phyloP scores from a whole-genome alignment of 2,113 vertebrate species.

The Lutjanus erythropterus region DNA sequence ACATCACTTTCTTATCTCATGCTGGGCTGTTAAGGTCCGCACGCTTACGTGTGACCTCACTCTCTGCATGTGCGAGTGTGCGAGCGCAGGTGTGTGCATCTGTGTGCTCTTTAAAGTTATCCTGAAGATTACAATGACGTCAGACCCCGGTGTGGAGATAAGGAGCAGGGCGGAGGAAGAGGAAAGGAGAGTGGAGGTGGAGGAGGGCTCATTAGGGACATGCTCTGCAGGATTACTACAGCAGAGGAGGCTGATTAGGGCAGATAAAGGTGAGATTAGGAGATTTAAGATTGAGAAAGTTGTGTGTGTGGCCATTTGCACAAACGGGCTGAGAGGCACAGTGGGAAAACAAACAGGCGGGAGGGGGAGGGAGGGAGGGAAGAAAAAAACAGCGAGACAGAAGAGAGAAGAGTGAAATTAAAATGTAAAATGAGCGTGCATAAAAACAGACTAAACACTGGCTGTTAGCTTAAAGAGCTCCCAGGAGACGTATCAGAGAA shows the following conservation, averaged over 20 bases:
- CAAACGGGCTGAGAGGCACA: background rate
- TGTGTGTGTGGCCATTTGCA: conserved; percentile 27
- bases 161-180: conserved; percentile 14
- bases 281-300: conserved; percentile 51
- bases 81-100: conserved; percentile 14
- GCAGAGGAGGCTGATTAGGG: conserved; percentile 60
- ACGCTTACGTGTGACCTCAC: conserved; percentile 29
- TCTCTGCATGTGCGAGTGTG: conserved; percentile 1
- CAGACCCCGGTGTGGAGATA: conserved; percentile 20
- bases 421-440: conserved; percentile 49
- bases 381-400: background rate
- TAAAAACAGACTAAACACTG: conserved; percentile 59
- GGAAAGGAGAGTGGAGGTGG: conserved; percentile 4
- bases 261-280: conserved; percentile 70
- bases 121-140: conserved; percentile 58
- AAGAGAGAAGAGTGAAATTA: conserved; percentile 25
- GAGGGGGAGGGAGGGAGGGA: background rate
- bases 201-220: conserved; percentile 39
- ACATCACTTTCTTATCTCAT: conserved; percentile 46
- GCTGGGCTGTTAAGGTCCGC: conserved; percentile 7
- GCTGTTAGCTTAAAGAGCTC: conserved; percentile 55
- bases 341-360: conserved; percentile 50
- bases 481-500: conserved; percentile 46
- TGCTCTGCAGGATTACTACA: conserved; percentile 59
- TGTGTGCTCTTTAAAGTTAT: conserved; percentile 31